These are phyloP conservation scores for Endomychus coccineus DNA, from an alignment of 2,888 invertebrate species.

Conservation along the genomic window DNA sequence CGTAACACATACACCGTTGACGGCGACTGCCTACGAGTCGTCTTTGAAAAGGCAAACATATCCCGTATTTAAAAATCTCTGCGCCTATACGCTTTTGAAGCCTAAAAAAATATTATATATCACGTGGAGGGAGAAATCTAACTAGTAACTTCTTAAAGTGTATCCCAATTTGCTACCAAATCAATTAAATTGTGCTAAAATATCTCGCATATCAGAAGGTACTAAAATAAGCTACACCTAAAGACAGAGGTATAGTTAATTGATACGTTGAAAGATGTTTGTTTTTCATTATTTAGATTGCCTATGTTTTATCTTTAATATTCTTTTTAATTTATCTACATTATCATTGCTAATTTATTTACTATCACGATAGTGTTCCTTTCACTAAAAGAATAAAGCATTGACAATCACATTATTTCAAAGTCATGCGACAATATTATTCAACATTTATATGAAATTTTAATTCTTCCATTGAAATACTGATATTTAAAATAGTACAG, in stretches of 20 bases:
- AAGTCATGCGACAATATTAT: too few species aligned
- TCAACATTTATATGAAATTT: too few species aligned
- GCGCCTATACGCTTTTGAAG: conserved; percentile 30
- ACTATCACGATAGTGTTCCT: conserved; percentile 4
- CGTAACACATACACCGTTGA: conserved; percentile 41
- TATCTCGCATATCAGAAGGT: conserved; percentile 18
- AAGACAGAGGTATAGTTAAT: conserved; percentile 13
- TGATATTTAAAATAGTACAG: too few species aligned
- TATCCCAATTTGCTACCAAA: conserved; percentile 11
- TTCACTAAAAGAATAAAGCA: conserved; percentile 27
- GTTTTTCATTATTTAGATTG: conserved; percentile 18
- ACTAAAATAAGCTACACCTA: conserved; percentile 25
- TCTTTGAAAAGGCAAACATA: conserved; percentile 34
- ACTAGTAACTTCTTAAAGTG: conserved; percentile 28
- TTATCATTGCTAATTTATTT: conserved; percentile 10
- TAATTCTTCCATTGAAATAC: too few species aligned
- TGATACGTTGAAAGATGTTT: conserved; percentile 13
- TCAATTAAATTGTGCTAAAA: conserved; percentile 30
- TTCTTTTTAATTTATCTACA: conserved; percentile 15
- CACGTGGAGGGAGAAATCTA: conserved; percentile 38
- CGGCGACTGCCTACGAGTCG: conserved; percentile 30
- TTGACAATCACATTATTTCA: conserved; percentile 31
- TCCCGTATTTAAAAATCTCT: conserved; percentile 33
- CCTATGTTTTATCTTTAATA: conserved; percentile 22
- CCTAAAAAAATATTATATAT: conserved; percentile 42